Percentiles rank a stretch among this genome's conserved stretches.
Conservation (phyloP, 2,113 vertebrate species). For the Penelope pileata region DNA sequence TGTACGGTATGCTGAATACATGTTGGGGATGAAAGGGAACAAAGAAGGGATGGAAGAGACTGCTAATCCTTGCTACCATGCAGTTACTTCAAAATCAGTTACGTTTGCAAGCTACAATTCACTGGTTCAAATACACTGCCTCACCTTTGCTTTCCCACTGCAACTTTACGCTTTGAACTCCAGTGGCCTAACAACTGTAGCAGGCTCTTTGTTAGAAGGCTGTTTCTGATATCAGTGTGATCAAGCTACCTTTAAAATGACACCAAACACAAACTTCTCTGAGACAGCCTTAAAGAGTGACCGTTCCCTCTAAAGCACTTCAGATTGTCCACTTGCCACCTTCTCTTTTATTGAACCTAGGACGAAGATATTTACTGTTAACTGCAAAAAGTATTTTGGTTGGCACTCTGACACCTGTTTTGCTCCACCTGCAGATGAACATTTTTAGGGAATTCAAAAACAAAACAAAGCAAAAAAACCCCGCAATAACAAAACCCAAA, state of each 20-base stretch:
- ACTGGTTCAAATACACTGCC: constrained; percentile 65
- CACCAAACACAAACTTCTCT: constrained; percentile 63
- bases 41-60: constrained; percentile 69
- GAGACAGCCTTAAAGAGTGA: constrained; percentile 47
- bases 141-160: constrained; percentile 80
- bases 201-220: constrained; percentile 74
- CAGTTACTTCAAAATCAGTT: constrained; percentile 76
- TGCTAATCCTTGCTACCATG: constrained; percentile 88
- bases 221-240: constrained; percentile 76
- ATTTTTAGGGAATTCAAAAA: not conserved
- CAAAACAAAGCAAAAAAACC: not conserved
- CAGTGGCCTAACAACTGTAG: constrained; percentile 43
- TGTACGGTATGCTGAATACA: constrained; percentile 70
- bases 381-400: constrained; percentile 25
- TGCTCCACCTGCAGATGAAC: constrained; percentile 12
- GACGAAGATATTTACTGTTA: constrained; percentile 49
- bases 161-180: constrained; percentile 68
- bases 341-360: constrained; percentile 18
- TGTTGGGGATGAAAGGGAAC: constrained; percentile 68
- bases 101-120: constrained; percentile 64
- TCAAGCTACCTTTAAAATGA: constrained; percentile 61
- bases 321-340: constrained; percentile 19
- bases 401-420: not conserved
- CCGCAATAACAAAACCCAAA: constrained; percentile 1
- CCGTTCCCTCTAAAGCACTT: constrained; percentile 4